phyloP scores from a whole-genome alignment of 2,797 vertebrate genomes.

The Enteromius afrohamiltoni region DNA sequence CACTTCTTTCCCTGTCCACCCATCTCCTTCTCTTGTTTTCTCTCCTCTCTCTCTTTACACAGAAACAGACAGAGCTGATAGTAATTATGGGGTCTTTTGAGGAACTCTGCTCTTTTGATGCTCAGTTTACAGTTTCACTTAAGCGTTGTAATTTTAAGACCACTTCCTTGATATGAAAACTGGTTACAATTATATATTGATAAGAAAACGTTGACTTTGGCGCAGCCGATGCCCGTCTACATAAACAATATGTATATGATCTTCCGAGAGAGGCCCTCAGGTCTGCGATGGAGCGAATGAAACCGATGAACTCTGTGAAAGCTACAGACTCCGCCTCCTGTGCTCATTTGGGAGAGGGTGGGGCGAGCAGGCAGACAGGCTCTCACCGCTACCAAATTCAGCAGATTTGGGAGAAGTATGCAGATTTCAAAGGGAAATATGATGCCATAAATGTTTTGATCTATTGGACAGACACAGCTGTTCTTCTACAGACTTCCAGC shows the following conservation, averaged over 20 bases:
- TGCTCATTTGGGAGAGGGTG: conserved; percentile 16
- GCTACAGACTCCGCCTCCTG: conserved; percentile 18
- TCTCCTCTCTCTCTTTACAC: conserved; percentile 29
- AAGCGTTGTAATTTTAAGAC: conserved; percentile 53
- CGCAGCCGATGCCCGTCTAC: conserved; percentile 44
- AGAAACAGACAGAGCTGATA: conserved; percentile 52
- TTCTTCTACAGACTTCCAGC: conserved; percentile 57
- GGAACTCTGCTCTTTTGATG: conserved; percentile 53
- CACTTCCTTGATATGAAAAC: conserved; percentile 61
- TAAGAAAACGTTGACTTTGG: conserved; percentile 66
- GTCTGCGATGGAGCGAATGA: conserved; percentile 58
- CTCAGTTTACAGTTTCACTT: conserved; percentile 61
- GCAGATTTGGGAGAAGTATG: conserved; percentile 52
- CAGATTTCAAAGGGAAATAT: conserved; percentile 56
- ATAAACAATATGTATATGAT: conserved; percentile 60
- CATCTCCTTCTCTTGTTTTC: conserved; percentile 19
- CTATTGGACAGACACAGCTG: conserved; percentile 65
- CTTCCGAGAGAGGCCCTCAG: conserved; percentile 49
- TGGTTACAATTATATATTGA: conserved; percentile 62
- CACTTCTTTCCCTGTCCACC: neutral
- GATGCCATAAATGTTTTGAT: conserved; percentile 67
- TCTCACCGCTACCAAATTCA: conserved; percentile 43
- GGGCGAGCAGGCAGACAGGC: conserved; percentile 34
- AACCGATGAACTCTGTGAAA: conserved; percentile 64
- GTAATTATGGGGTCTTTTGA: conserved; percentile 55